Base-by-base conservation (phyloP, 1,140 invertebrate genomes). In the Formica exsecta region DNA sequence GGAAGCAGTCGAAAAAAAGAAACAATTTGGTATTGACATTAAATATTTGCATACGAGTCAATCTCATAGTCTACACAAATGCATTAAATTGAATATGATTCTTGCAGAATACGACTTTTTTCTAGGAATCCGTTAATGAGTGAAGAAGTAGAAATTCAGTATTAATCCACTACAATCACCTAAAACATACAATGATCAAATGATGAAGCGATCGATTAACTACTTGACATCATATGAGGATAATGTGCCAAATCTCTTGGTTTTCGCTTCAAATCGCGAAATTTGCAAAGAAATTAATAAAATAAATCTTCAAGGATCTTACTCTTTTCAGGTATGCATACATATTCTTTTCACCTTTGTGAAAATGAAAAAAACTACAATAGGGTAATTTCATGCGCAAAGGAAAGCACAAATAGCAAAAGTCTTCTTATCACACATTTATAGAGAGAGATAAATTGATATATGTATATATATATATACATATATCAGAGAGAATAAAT, bases 151-250 rank as follows among this genome's bases (percentile, higher is more conserved):
- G 86, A 85, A 80, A 89, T 81, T 51, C 71, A 44, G 83, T 80
- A 89, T 84, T 92, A 88, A 90, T 92, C 91, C 91, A 88, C 89
- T 75, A 79, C 79, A 91, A 92, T 90, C 89, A 89, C 88, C 92
- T 93, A 92, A 90, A 93, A 92, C 92, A 92, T 86, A 93, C 65
- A 93, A 93, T 87, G 79, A 86, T 64, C 88, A 89, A 81, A 86
- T 75, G 77, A 90, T 88, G 83, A 68, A 85, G 38, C 81, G n/a
- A 81, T 22, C 71, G 36, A 57, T 41, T 44, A 83, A 77, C 44
- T 75, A 75, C 9, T 25, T 68, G 48, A 54, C 25, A 13, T 59
- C 44, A 32, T 51, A 48, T 71, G 32, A 74, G 16, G 48, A 75
- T 44, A 75, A 66, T 9, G 48, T 38, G 36, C 29, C 32, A 19